These are phyloP conservation scores for Prionailurus viverrinus DNA, from an alignment of 2,113 vertebrate species.

Conservation along the genomic window DNA sequence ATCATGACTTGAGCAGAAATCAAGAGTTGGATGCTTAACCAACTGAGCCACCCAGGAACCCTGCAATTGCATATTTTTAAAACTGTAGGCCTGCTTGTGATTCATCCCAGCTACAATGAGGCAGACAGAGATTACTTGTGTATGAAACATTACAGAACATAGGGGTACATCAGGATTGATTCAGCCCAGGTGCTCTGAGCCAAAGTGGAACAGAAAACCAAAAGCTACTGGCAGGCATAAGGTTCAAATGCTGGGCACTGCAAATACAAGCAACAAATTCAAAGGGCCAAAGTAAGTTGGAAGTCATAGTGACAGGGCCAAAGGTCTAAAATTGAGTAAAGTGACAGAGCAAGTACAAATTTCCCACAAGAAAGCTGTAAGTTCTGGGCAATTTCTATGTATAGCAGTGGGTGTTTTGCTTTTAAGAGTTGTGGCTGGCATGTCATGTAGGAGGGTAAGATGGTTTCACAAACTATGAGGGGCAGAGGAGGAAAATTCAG, in stretches of 20 bases:
- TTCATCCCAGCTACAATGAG: background rate
- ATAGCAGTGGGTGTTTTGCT: background rate
- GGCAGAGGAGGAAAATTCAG: conserved; percentile 4
- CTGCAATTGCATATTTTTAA: conserved; percentile 37
- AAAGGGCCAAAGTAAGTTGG: conserved; percentile 1
- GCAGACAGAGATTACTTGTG: background rate
- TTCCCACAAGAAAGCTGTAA: background rate
- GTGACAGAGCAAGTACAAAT: background rate
- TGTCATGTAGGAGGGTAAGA: background rate
- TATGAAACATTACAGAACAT: background rate
- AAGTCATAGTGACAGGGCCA: background rate
- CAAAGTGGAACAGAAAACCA: background rate
- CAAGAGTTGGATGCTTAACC: too few relatives aligned
- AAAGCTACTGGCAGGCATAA: background rate
- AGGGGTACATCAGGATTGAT: background rate
- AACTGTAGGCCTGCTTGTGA: background rate
- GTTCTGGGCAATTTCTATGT: background rate
- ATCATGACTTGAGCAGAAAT: too few relatives aligned
- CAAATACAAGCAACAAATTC: background rate
- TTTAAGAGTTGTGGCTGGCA: background rate
- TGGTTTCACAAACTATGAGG: background rate
- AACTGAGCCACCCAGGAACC: too few relatives aligned
- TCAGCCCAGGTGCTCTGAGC: background rate
- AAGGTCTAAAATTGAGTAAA: background rate
- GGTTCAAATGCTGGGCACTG: background rate